A percentile compares a stretch with the other conserved stretches of the same genome.
Evolutionary conservation across 2,888 invertebrate genomes (phyloP).

Genomic region (Drosophila longiperda): DNA sequence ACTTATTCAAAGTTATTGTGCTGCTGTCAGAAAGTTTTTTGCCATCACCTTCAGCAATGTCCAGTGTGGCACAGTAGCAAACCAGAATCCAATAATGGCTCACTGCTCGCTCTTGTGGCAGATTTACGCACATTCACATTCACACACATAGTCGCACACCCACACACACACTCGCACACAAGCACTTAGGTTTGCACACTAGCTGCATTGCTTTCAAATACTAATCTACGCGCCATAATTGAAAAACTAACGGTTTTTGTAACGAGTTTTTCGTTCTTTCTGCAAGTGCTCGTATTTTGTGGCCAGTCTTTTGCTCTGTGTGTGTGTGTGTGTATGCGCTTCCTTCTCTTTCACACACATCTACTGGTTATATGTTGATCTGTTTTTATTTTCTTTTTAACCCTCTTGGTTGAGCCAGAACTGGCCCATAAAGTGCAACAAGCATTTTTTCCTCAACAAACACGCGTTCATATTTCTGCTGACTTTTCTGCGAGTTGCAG

Average conservation of each 20-base stretch:
- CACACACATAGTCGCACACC: slow-evolving; percentile 1
- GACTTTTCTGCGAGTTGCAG: slow-evolving; percentile 53
- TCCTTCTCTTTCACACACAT: slow-evolving; percentile 38
- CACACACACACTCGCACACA: slow-evolving; percentile 9
- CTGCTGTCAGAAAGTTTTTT: slow-evolving; percentile 61
- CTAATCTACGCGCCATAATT: slow-evolving; percentile 79
- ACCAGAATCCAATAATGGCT: slow-evolving; percentile 71
- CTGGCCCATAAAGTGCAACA: slow-evolving; percentile 65
- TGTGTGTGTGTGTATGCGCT: slow-evolving; percentile 2
- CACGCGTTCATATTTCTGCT: slow-evolving; percentile 62
- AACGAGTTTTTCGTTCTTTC: slow-evolving; percentile 77
- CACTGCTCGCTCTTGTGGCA: slow-evolving; percentile 35
- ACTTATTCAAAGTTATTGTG: slow-evolving; percentile 75
- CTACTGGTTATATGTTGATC: slow-evolving; percentile 33
- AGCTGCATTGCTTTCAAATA: slow-evolving; percentile 68
- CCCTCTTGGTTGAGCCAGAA: neutral
- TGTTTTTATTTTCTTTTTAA: slow-evolving; percentile 23
- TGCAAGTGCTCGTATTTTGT: slow-evolving; percentile 59
- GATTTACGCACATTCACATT: slow-evolving; percentile 64
- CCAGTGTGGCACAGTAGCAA: slow-evolving; percentile 24
- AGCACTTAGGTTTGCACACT: slow-evolving; percentile 7
- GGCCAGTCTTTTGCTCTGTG: slow-evolving; percentile 12
- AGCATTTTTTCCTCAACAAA: slow-evolving; percentile 55
- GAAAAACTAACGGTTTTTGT: slow-evolving; percentile 78
- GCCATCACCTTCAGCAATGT: slow-evolving; percentile 54